A percentile compares a stretch with the other conserved stretches of the same genome.
These are phyloP conservation scores for Teinopalpus imperialis DNA, from an alignment of 2,888 invertebrate species.

Conservation along the genomic window DNA sequence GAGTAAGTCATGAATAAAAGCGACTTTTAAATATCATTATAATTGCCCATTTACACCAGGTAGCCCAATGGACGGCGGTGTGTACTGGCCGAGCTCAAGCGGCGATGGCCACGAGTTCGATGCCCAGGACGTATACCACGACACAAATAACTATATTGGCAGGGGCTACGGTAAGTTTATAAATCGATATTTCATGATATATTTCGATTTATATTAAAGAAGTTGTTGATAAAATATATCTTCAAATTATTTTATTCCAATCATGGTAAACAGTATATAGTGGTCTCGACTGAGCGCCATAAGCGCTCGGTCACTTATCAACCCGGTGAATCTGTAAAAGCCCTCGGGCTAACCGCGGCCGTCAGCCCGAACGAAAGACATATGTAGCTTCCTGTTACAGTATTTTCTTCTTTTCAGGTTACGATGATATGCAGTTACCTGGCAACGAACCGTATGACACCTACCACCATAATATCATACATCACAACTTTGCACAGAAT, in stretches of 20 bases:
- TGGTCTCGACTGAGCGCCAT: too few relatives aligned
- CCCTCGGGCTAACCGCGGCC: too few relatives aligned
- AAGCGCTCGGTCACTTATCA: too few relatives aligned
- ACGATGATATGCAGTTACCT: slow-evolving; percentile 66
- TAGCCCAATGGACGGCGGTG: slow-evolving; percentile 66
- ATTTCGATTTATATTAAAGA: neutral
- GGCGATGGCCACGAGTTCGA: slow-evolving; percentile 65
- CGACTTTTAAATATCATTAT: too few relatives aligned
- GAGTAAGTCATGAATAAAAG: too few relatives aligned
- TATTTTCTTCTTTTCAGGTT: slow-evolving; percentile 53
- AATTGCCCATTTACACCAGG: too few relatives aligned
- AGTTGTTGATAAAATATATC: too few relatives aligned
- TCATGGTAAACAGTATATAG: too few relatives aligned
- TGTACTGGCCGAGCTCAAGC: slow-evolving; percentile 57
- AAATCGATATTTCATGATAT: neutral
- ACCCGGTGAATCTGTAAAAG: too few relatives aligned
- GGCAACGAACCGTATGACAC: slow-evolving; percentile 63
- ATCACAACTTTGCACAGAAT: slow-evolving; percentile 55
- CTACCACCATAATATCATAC: slow-evolving; percentile 59
- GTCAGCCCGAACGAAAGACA: too few relatives aligned
- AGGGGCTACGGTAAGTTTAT: slow-evolving; percentile 58
- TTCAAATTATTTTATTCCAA: too few relatives aligned
- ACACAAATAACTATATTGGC: slow-evolving; percentile 62
- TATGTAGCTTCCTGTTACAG: too few relatives aligned
- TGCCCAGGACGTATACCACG: slow-evolving; percentile 62